Evolutionary conservation across 35 echinoderm and acorn worm species (phyloP).

Genomic region (Chiridota heheva): DNA sequence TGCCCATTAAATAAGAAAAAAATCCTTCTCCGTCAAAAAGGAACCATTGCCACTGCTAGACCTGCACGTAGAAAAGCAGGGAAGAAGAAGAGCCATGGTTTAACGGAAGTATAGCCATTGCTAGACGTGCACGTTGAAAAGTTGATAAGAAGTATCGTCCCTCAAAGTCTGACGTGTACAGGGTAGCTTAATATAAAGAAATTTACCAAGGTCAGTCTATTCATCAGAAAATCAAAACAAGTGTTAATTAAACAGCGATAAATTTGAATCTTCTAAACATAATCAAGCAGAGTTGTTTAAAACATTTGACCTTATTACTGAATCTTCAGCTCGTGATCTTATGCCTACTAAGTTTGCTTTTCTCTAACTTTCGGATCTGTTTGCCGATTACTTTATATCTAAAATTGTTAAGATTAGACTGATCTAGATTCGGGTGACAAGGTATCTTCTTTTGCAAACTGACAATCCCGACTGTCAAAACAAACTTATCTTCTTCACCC

Average conservation of each 20-base stretch:
- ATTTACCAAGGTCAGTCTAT: too few relatives aligned
- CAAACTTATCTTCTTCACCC: neutral
- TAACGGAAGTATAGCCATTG: too few relatives aligned
- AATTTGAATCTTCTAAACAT: slow-evolving; percentile 4
- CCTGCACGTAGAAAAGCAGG: too few relatives aligned
- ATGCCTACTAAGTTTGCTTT: slow-evolving; percentile 15
- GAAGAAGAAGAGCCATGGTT: too few relatives aligned
- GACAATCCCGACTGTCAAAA: neutral
- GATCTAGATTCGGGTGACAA: neutral
- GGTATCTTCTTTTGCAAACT: neutral
- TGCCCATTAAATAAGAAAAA: too few relatives aligned
- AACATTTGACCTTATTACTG: neutral
- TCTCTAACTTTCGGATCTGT: slow-evolving; percentile 9
- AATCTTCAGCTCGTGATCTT: slow-evolving; percentile 4
- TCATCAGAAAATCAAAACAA: neutral
- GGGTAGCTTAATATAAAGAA: too few relatives aligned
- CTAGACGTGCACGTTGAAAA: too few relatives aligned
- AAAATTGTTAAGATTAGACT: slow-evolving; percentile 25
- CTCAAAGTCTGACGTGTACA: too few relatives aligned
- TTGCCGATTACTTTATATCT: slow-evolving; percentile 22
- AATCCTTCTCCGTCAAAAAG: too few relatives aligned
- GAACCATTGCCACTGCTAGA: too few relatives aligned
- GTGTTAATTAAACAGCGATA: neutral
- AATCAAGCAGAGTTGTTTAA: neutral
- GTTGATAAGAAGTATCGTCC: too few relatives aligned